Conservation (phyloP, 2,113 vertebrate species). For the Phaethon lepturus region DNA sequence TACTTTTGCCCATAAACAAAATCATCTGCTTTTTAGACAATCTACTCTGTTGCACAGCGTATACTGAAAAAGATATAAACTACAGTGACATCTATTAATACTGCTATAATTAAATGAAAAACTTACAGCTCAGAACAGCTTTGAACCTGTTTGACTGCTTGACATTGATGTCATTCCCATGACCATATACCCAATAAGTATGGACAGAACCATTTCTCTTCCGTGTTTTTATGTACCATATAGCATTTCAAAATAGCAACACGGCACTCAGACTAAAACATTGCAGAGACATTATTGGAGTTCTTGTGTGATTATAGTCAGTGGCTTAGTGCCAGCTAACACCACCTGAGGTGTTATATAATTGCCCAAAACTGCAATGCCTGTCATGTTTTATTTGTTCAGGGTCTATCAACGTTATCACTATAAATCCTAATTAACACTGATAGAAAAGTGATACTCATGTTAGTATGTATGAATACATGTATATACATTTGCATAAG, state of each 20-base stretch:
- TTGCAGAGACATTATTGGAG: background rate
- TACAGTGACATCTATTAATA: background rate
- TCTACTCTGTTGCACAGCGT: background rate
- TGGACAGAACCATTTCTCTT: background rate
- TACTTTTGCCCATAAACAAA: background rate
- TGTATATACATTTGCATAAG: background rate
- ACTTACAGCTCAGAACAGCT: background rate
- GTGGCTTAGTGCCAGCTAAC: background rate
- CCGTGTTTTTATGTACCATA: background rate
- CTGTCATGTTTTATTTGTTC: conserved; percentile 56
- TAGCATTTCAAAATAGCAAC: background rate
- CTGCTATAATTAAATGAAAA: background rate
- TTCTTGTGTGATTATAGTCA: background rate
- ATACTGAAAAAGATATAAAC: background rate
- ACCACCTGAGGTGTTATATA: conserved; percentile 22
- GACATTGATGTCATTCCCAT: background rate
- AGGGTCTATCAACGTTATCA: background rate
- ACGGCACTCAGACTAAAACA: background rate
- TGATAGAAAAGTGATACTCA: background rate
- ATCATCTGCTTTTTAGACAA: fast-evolving
- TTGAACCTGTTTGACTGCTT: background rate
- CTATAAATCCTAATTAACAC: background rate
- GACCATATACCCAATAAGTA: fast-evolving
- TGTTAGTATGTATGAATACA: background rate
- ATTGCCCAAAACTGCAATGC: conserved; percentile 9